Base-by-base conservation (phyloP, 2,888 invertebrate genomes). In the Incurvaria masculella region DNA sequence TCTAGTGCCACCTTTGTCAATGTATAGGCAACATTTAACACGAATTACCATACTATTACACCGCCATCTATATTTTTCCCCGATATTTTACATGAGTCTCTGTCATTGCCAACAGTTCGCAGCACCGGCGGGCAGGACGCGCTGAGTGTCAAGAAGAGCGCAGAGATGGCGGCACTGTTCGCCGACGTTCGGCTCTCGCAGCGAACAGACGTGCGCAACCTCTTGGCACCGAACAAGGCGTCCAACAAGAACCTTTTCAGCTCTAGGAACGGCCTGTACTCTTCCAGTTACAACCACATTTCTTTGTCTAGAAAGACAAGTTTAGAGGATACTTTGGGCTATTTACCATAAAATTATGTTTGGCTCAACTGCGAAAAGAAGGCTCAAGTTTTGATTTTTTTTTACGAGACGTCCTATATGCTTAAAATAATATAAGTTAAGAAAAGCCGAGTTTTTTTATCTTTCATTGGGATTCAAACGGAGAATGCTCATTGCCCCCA, bases 111-210 rank as follows among this genome's bases (percentile, higher is more conserved):
- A 57, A 2, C 64, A 78, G 78, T 78, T 4, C 68, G 78, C 33
- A 78, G 76, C 51, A 74, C 74, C 1, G 78, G 78, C 38, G 80
- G 82, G 0, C 80, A 81, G 45, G 90, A 90, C 58, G 90, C 91
- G 0, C 70, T 92, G 0, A 90, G 91, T 47, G 90, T 92, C 21
- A 93, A 93, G 68, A 93, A 93, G 64, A 89, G 90, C 2, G 92
- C 92, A 0, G 93, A 93, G 66, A 92, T 93, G 59, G 93, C 92
- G 0, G 93, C 92, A 0, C 72, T 93, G 21, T 93, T 94, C 64
- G 88, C 89, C 0, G 89, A 90, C 61, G 84, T 87, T 42, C 84
- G 86, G 33, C 74, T 87, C 1, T 86, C 84, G 21, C 87, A 87
- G 66, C 82, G 87, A 14, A 87, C 87, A 0, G 87, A 87, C 62